These are phyloP conservation scores for Rhizomys pruinosus DNA, from an alignment of 2,113 vertebrate genomes.

Conservation along the genomic window DNA sequence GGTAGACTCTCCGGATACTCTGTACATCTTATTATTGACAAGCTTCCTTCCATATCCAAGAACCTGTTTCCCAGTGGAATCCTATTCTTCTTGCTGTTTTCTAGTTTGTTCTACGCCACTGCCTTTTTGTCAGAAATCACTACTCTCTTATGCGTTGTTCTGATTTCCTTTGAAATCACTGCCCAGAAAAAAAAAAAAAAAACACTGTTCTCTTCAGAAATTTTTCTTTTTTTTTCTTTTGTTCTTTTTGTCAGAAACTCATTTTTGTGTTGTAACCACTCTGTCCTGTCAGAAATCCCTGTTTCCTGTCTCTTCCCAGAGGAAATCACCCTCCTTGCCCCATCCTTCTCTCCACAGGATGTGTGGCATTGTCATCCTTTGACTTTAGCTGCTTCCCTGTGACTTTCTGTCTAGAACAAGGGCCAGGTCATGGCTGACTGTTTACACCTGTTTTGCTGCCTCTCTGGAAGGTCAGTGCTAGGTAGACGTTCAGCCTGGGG, in stretches of 20 bases:
- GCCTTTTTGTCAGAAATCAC: slow-evolving; percentile 42
- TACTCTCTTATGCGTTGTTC: not conserved
- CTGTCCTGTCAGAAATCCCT: slow-evolving; percentile 46
- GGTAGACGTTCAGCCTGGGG: not conserved
- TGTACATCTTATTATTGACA: not conserved
- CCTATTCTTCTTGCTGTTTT: not conserved
- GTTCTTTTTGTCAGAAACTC: not conserved
- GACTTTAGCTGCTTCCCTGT: slow-evolving; percentile 1
- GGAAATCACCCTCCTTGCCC: not conserved
- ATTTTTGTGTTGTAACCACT: too few relatives aligned
- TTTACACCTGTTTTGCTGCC: not conserved
- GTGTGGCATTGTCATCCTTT: not conserved
- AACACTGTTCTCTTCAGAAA: slow-evolving; percentile 18
- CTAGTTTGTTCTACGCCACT: slow-evolving; percentile 1
- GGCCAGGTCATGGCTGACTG: not conserved
- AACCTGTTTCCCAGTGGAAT: not conserved
- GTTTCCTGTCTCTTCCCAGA: not conserved
- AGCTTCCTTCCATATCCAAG: not conserved
- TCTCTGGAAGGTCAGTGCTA: not conserved
- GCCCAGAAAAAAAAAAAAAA: not conserved
- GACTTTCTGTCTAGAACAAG: not conserved
- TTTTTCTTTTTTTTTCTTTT: too few relatives aligned
- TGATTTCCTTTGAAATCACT: slow-evolving; percentile 10
- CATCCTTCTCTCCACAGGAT: not conserved
- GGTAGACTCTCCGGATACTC: not conserved